A percentile compares a stretch with the other conserved stretches of the same genome.
phyloP scores from a whole-genome alignment of 2,888 invertebrate species.

The Brachycybe producta region DNA sequence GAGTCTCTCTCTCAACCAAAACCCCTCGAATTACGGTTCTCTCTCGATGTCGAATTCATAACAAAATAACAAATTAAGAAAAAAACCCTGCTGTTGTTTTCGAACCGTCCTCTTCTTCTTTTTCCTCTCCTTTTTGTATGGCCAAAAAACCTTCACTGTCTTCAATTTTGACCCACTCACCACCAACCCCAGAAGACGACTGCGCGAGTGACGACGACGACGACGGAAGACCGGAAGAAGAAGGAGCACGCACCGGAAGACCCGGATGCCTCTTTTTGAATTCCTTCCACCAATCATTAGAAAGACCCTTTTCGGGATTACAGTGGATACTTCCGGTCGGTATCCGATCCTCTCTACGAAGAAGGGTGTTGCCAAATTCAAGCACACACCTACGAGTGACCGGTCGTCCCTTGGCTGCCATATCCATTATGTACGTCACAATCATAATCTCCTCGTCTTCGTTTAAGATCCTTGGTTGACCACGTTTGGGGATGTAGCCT shows the following conservation, averaged over 20 bases:
- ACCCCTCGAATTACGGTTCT: no score
- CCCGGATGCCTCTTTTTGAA: slow-evolving; percentile 21
- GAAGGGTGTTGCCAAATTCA: slow-evolving; percentile 20
- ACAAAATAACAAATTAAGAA: no score
- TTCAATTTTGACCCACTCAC: neutral
- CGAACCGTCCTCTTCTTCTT: no score
- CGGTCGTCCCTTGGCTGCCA: slow-evolving; percentile 20
- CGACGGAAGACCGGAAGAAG: slow-evolving; percentile 8
- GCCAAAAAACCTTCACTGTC: neutral
- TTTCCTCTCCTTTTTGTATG: neutral
- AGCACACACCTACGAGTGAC: slow-evolving; percentile 20
- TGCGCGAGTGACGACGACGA: neutral
- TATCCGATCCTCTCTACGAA: slow-evolving; percentile 19
- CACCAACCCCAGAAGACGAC: neutral
- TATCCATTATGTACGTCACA: slow-evolving; percentile 20
- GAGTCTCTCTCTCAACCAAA: no score
- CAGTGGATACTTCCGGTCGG: slow-evolving; percentile 21
- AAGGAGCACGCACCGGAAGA: slow-evolving; percentile 16
- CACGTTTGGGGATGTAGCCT: slow-evolving; percentile 19
- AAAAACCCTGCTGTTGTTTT: no score
- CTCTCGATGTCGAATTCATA: no score
- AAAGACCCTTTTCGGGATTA: slow-evolving; percentile 21
- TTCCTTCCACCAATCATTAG: slow-evolving; percentile 22
- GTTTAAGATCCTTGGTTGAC: slow-evolving; percentile 20
- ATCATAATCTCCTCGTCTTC: slow-evolving; percentile 20